Conservation (phyloP, 2,797 vertebrate species). For the Phataginus tetradactyla region DNA sequence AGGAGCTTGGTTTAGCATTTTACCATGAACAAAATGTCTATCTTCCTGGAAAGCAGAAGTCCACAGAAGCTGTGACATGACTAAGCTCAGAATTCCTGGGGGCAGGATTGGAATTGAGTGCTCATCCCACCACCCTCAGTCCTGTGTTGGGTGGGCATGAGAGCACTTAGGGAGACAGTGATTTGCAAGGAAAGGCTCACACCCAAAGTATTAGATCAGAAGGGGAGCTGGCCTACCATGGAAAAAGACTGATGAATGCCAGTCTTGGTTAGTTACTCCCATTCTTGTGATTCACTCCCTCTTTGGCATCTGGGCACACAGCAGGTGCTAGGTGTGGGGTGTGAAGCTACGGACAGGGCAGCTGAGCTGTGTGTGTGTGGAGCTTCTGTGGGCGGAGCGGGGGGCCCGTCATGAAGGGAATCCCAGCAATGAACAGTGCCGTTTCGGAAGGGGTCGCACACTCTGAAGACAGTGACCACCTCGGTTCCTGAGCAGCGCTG, state of each 20-base stretch:
- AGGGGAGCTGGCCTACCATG: not conserved
- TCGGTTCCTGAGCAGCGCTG: no score
- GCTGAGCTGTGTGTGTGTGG: not conserved
- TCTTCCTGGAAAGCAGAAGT: not conserved
- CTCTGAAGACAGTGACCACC: not conserved
- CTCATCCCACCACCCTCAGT: not conserved
- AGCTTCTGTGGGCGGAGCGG: not conserved
- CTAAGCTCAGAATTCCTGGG: not conserved
- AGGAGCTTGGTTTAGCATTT: not conserved
- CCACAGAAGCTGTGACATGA: not conserved
- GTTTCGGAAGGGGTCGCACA: not conserved
- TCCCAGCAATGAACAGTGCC: not conserved
- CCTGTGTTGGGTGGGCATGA: not conserved
- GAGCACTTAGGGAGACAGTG: not conserved
- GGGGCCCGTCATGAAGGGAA: no score
- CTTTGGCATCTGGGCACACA: not conserved
- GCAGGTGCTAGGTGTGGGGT: not conserved
- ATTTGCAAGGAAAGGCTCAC: not conserved
- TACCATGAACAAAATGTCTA: not conserved
- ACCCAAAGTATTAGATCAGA: not conserved
- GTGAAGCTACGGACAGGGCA: not conserved
- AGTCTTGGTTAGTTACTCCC: not conserved
- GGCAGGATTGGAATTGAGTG: not conserved
- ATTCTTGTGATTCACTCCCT: no score
- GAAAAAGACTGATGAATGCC: not conserved